A percentile compares a stretch with the other conserved stretches of the same genome.
phyloP scores from a whole-genome alignment of 2,888 invertebrate genomes.

The Steromphala cineraria region DNA sequence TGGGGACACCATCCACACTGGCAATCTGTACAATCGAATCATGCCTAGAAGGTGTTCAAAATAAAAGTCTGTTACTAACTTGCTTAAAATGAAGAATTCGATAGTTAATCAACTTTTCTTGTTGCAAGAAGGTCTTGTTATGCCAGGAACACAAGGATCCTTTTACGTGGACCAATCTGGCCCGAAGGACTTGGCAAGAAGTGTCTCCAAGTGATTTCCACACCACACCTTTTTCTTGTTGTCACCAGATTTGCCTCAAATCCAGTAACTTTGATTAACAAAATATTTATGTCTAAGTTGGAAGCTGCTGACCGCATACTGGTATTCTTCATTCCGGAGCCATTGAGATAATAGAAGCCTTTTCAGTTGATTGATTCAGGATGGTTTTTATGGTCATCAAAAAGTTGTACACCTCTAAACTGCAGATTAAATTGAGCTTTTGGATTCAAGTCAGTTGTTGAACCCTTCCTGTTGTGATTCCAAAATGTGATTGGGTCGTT shows the following conservation, averaged over 20 bases:
- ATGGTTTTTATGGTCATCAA: background rate
- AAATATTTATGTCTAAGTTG: slow-evolving; percentile 3
- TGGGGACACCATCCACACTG: background rate
- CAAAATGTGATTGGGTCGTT: background rate
- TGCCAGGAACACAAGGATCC: background rate
- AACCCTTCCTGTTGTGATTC: background rate
- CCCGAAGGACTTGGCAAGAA: background rate
- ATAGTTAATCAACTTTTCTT: slow-evolving; percentile 14
- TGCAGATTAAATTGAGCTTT: background rate
- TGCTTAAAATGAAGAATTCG: slow-evolving; percentile 13
- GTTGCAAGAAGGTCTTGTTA: background rate
- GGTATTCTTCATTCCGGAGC: background rate
- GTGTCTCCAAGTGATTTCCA: background rate
- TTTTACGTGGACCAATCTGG: background rate
- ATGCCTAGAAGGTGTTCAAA: background rate
- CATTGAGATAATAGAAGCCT: slow-evolving; percentile 5
- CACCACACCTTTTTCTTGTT: background rate
- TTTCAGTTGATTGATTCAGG: background rate
- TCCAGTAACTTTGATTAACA: slow-evolving; percentile 14
- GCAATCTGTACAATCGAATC: background rate
- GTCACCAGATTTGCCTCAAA: background rate
- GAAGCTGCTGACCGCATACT: background rate
- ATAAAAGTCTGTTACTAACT: slow-evolving; percentile 16
- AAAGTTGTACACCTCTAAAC: slow-evolving; percentile 7
- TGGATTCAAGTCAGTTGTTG: background rate